These are phyloP conservation scores for Caradrina clavipalpis DNA, from an alignment of 2,888 invertebrate genomes.

Conservation along the genomic window DNA sequence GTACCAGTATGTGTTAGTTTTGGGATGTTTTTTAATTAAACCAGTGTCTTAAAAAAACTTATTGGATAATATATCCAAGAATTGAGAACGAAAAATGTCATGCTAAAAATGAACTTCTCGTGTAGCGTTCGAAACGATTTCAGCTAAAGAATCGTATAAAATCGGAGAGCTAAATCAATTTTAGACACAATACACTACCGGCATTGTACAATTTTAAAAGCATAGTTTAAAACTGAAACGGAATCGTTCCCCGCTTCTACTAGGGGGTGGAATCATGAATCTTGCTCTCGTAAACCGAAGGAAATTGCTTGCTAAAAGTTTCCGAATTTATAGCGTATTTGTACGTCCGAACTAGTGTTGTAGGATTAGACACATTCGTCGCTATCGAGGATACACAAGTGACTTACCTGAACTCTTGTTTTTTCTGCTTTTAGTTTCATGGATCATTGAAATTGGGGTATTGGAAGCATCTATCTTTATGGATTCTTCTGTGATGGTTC, in stretches of 20 bases:
- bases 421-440: constrained; percentile 7
- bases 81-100: neutral
- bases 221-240: constrained; percentile 68
- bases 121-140: constrained; percentile 17
- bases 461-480: neutral
- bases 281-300: constrained; percentile 84
- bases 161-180: constrained; percentile 55
- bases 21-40: neutral
- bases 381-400: constrained; percentile 41
- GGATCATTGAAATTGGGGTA: neutral
- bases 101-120: constrained; percentile 3
- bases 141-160: constrained; percentile 31
- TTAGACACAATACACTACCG: constrained; percentile 48
- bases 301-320: constrained; percentile 89
- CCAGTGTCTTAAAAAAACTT: neutral
- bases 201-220: constrained; percentile 64
- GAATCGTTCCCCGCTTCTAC: constrained; percentile 59
- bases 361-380: constrained; percentile 69
- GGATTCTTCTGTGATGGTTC: neutral
- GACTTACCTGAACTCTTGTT: constrained; percentile 45
- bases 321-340: constrained; percentile 86
- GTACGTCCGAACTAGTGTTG: constrained; percentile 71
- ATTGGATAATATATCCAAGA: neutral
- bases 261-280: constrained; percentile 78
- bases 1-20: neutral